Conservation (phyloP, 1,140 invertebrate species). For the Trissolcus basalis region DNA sequence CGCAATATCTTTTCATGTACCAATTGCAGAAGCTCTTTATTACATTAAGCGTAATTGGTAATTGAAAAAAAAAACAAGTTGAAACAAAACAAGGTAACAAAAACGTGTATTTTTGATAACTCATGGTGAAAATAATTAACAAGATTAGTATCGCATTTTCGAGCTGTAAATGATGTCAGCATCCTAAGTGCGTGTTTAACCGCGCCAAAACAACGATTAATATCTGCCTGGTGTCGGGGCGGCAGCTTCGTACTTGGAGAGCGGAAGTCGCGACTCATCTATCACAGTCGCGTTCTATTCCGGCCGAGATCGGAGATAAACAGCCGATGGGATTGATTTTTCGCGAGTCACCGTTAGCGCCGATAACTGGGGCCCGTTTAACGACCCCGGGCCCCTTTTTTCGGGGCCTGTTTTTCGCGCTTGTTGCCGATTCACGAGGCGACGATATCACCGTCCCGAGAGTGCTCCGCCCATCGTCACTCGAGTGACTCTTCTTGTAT, state of each 20-base stretch:
- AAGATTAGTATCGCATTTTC: slow-evolving; percentile 15
- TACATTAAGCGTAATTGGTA: no score
- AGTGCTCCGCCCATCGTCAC: slow-evolving; percentile 36
- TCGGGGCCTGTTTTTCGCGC: slow-evolving; percentile 17
- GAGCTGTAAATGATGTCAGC: slow-evolving; percentile 32
- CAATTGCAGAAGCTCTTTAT: no score
- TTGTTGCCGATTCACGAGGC: slow-evolving; percentile 46
- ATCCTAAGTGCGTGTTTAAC: slow-evolving; percentile 47
- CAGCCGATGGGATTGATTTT: slow-evolving; percentile 73
- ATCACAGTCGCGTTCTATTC: slow-evolving; percentile 64
- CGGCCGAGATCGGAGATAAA: slow-evolving; percentile 71
- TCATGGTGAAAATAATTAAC: slow-evolving; percentile 13
- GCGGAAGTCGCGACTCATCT: slow-evolving; percentile 64
- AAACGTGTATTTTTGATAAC: background rate
- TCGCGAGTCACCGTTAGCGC: slow-evolving; percentile 66
- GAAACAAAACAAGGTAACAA: background rate
- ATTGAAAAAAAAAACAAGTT: no score
- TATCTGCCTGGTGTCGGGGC: slow-evolving; percentile 38
- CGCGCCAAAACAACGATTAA: slow-evolving; percentile 63
- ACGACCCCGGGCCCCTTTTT: slow-evolving; percentile 9
- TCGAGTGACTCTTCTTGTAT: slow-evolving; percentile 43
- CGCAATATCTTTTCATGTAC: no score
- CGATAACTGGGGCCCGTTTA: slow-evolving; percentile 31
- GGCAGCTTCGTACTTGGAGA: slow-evolving; percentile 22
- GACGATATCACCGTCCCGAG: slow-evolving; percentile 26